Evolutionary conservation across 2,797 vertebrate genomes (phyloP).

Genomic region (Heliangelus exortis): DNA sequence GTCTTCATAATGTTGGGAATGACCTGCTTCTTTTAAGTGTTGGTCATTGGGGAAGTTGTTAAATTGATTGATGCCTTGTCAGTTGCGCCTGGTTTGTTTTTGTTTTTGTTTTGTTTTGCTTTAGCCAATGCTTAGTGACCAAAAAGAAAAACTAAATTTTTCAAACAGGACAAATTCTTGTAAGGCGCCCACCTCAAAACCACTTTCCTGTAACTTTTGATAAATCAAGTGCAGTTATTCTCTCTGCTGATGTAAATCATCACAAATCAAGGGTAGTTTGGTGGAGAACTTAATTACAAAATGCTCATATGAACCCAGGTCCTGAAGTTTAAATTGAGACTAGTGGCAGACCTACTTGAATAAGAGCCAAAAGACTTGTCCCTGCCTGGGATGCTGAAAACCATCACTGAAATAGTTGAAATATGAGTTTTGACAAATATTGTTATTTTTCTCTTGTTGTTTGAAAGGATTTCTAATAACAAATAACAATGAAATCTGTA

Average conservation of each 20-base stretch:
- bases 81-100: neutral
- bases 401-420: neutral
- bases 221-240: neutral
- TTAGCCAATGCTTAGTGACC: neutral
- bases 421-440: neutral
- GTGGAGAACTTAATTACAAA: neutral
- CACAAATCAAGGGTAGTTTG: neutral
- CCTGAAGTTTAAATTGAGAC: neutral
- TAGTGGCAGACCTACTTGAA: neutral
- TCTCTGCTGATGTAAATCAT: neutral
- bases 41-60: constrained; percentile 8
- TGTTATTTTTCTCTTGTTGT: neutral
- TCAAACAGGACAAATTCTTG: neutral
- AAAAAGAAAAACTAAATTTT: neutral
- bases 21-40: neutral
- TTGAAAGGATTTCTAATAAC: neutral
- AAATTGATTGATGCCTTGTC: constrained; percentile 28
- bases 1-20: neutral
- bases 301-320: neutral
- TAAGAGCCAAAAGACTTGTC: neutral
- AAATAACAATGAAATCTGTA: neutral
- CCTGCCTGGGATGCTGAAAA: neutral
- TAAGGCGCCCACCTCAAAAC: neutral
- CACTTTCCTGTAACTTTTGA: neutral
- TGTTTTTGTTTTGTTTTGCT: neutral